phyloP scores from a whole-genome alignment of 2,797 vertebrate species.

The Lithobates pipiens region DNA sequence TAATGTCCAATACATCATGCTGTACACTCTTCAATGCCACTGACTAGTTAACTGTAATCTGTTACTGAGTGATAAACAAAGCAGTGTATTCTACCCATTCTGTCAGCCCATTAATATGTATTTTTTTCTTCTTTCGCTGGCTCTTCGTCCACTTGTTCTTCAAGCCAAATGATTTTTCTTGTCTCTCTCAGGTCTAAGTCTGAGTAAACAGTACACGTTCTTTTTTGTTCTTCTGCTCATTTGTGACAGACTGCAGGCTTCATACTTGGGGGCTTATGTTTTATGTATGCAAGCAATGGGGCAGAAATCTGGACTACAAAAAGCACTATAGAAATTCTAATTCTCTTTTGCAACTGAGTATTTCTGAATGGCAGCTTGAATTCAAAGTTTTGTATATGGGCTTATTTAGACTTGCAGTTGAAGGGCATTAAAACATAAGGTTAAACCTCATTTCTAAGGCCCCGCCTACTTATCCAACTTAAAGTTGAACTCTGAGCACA shows the following conservation, averaged over 20 bases:
- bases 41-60: conserved; percentile 13
- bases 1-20: conserved; percentile 18
- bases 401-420: too few relatives aligned
- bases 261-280: neutral
- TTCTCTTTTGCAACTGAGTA: too few relatives aligned
- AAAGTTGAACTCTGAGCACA: too few relatives aligned
- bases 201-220: neutral
- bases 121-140: neutral
- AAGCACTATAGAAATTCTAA: neutral
- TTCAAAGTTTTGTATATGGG: too few relatives aligned
- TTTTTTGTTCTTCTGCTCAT: neutral
- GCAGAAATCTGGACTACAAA: neutral
- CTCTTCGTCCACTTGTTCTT: neutral
- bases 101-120: conserved; percentile 32
- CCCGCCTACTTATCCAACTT: too few relatives aligned
- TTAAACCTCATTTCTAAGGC: too few relatives aligned
- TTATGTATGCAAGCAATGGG: neutral
- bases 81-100: neutral
- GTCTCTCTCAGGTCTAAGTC: neutral
- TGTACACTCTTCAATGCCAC: conserved; percentile 2
- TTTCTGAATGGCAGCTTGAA: too few relatives aligned
- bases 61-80: conserved; percentile 19
- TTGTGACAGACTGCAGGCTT: neutral
- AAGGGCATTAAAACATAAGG: too few relatives aligned
- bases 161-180: neutral